phyloP scores from a whole-genome alignment of 2,888 invertebrate genomes.

The Drosophila neutralis region DNA sequence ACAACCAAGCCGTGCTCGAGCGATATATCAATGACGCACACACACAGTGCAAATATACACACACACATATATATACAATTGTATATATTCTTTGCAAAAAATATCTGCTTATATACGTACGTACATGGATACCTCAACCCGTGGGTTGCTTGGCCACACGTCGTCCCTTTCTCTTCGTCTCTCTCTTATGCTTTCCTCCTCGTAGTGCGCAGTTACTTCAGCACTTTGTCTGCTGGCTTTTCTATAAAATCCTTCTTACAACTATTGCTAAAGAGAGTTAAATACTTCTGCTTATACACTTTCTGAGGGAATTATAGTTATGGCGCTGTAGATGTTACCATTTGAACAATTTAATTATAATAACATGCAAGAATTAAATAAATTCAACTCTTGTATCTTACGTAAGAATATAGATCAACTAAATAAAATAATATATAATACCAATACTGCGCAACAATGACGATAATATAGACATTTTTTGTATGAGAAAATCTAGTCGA shows the following conservation, averaged over 20 bases:
- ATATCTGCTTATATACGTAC: conserved; percentile 12
- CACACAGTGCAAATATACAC: conserved; percentile 22
- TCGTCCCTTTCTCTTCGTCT: background rate
- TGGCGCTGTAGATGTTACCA: background rate
- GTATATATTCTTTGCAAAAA: conserved; percentile 5
- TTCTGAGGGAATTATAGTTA: background rate
- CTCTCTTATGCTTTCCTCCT: background rate
- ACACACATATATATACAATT: background rate
- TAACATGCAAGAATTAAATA: background rate
- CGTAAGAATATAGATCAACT: background rate
- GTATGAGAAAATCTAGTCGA: background rate
- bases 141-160: conserved; percentile 23
- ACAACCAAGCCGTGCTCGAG: conserved; percentile 28
- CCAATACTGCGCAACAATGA: background rate
- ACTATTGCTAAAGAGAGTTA: conserved; percentile 35
- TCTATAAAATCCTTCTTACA: conserved; percentile 41
- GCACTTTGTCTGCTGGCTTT: conserved; percentile 36
- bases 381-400: background rate
- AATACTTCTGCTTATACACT: conserved; percentile 33
- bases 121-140: conserved; percentile 1
- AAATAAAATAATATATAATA: background rate
- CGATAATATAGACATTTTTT: background rate
- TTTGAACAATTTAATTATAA: background rate
- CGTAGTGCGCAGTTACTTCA: conserved; percentile 32
- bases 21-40: conserved; percentile 67